Conservation (phyloP, 2,888 invertebrate species). For the Cancer borealis region DNA sequence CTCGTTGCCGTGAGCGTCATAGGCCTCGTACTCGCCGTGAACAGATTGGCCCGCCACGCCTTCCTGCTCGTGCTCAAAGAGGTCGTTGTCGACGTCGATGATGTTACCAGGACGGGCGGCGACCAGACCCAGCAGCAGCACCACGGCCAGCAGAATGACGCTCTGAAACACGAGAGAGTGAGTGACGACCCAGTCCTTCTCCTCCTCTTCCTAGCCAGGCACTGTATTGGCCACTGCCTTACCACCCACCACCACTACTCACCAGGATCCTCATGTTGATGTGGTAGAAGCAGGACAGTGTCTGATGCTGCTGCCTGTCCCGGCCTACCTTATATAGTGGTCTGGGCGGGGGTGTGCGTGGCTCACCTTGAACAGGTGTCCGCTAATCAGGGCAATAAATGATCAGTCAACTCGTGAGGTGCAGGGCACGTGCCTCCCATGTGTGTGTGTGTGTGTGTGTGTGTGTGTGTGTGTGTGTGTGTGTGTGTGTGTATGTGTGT, state of each 20-base stretch:
- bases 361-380: no score
- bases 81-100: conserved; percentile 72
- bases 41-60: conserved; percentile 69
- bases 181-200: neutral
- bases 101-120: conserved; percentile 69
- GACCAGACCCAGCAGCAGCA: conserved; percentile 64
- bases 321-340: conserved; percentile 10
- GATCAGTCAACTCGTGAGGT: neutral
- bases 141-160: conserved; percentile 45
- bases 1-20: conserved; percentile 68
- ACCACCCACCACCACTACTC: conserved; percentile 25
- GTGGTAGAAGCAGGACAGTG: neutral
- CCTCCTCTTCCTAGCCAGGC: neutral
- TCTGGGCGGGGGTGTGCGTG: neutral
- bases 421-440: neutral
- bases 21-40: conserved; percentile 73
- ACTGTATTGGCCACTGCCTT: neutral
- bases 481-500: no score
- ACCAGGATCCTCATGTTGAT: conserved; percentile 55
- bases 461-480: no score
- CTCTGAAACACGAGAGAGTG: neutral
- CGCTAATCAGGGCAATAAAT: neutral
- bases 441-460: no score
- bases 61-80: conserved; percentile 72
- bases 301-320: conserved; percentile 9